Conservation (phyloP, 2,888 invertebrate genomes). For the Zhuqinia jingwanae region DNA sequence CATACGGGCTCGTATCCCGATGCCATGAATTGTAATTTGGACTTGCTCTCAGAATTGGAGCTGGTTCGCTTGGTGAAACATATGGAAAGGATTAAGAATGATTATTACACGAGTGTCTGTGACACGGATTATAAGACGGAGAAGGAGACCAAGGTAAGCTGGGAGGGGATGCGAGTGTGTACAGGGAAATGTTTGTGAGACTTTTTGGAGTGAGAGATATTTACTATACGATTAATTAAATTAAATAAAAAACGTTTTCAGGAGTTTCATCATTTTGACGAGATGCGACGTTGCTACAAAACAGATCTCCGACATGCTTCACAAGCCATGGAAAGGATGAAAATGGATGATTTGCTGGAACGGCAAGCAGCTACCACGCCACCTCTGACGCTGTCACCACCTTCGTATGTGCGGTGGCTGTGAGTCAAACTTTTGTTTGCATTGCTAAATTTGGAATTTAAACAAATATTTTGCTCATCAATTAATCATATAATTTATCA, state of each 20-base stretch:
- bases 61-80: slow-evolving; percentile 81
- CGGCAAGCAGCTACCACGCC: slow-evolving; percentile 33
- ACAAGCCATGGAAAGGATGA: slow-evolving; percentile 75
- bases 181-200: too few relatives aligned
- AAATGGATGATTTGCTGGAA: slow-evolving; percentile 43
- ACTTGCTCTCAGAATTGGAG: slow-evolving; percentile 78
- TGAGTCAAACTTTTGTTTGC: not conserved
- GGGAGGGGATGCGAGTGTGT: too few relatives aligned
- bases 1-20: slow-evolving; percentile 76
- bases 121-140: slow-evolving; percentile 82
- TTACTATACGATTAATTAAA: not conserved
- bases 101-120: slow-evolving; percentile 81
- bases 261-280: slow-evolving; percentile 75
- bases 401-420: slow-evolving; percentile 47
- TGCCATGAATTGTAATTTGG: slow-evolving; percentile 75
- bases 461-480: not conserved
- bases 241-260: not conserved
- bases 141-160: slow-evolving; percentile 81
- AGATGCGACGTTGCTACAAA: slow-evolving; percentile 73
- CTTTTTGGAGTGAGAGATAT: not conserved
- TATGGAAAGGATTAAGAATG: slow-evolving; percentile 81
- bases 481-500: too few relatives aligned
- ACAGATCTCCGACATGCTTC: slow-evolving; percentile 76
- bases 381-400: not conserved
- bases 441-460: not conserved